A percentile compares a stretch with the other conserved stretches of the same genome.
phyloP scores from a whole-genome alignment of 2,888 invertebrate species.

The Cyrtodaria siliqua region DNA sequence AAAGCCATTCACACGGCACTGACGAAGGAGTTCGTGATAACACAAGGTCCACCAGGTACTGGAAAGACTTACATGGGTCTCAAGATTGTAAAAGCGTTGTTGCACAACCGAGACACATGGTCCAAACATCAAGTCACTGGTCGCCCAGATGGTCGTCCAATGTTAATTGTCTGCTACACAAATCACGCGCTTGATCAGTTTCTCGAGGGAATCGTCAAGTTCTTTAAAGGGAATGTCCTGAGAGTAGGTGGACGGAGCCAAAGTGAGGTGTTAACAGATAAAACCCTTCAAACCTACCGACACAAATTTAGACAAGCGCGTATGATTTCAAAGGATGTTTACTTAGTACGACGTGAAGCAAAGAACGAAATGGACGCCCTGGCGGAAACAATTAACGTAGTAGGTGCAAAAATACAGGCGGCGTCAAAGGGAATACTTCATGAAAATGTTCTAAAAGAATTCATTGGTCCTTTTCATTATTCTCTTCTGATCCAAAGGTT shows the following conservation, averaged over 20 bases:
- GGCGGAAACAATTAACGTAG: too few relatives aligned
- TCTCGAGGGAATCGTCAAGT: constrained; percentile 78
- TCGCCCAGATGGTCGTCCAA: constrained; percentile 51
- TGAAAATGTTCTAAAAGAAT: too few relatives aligned
- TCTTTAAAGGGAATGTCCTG: constrained; percentile 68
- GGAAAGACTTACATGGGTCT: constrained; percentile 94
- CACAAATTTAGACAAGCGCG: constrained; percentile 45
- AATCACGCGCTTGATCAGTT: constrained; percentile 85
- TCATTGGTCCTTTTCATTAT: too few relatives aligned
- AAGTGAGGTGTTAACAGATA: constrained; percentile 62
- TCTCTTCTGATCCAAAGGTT: too few relatives aligned
- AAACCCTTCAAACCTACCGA: constrained; percentile 53
- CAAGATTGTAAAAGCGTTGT: constrained; percentile 89
- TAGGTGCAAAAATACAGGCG: too few relatives aligned
- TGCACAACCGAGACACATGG: constrained; percentile 88
- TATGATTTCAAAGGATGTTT: constrained; percentile 46
- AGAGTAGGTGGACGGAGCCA: constrained; percentile 80
- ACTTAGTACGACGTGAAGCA: constrained; percentile 44
- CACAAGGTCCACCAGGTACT: constrained; percentile 93
- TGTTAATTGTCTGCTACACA: constrained; percentile 83
- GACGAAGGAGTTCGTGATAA: constrained; percentile 80
- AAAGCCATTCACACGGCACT: constrained; percentile 78
- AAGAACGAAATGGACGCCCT: too few relatives aligned
- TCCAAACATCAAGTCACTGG: constrained; percentile 30
- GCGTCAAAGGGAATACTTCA: too few relatives aligned